Evolutionary conservation across 2,888 invertebrate genomes (phyloP), one percentile per base, ranked within the genome.

Genomic region (Cerceris rybyensis): DNA sequence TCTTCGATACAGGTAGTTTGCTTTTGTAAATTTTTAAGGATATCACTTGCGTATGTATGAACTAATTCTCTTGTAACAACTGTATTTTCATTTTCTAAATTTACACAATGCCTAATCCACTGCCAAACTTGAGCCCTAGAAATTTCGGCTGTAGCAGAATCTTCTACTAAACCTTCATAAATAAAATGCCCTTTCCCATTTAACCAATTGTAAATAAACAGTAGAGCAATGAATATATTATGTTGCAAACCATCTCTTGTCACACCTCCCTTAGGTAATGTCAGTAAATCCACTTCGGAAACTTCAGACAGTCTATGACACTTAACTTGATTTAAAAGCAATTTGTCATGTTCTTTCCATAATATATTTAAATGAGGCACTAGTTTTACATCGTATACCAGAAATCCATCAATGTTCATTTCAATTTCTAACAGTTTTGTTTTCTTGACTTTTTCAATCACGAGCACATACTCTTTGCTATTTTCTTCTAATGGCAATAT

Each of bases 131-230:
- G 96, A 41, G 94, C 94, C 66, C 96, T 93, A 0, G 95, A 96
- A 88, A 96, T 96, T 91, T 96, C 96, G 1, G 96, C 96, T 0
- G 96, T 96, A 6, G 96, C 96, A 0, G 96, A 96, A 89, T 96
- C 96, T 89, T 96, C 96, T 41, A 96, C 94, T 39, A 94, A 93
- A 11, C 95, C 95, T 78, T 93, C 94, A 76, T 94, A 94, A 85
- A 94, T 93, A 90, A 95, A 96, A 87, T 95, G 95, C 0, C 96
- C 96, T 42, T 93, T 93, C 0, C 96, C 96, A 2, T 93, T 93
- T 77, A 96, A 89, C 96, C 96, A 96, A 82, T 95, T 93, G 87
- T 94, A 95, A 60, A 96, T 94, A 87, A 96, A 96, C 54, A 95
- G 93, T 70, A 96, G 93, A 0, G 95, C 93, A 4, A 96, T 95